Conservation (phyloP, 2,888 invertebrate species). For the Oscheius onirici region DNA sequence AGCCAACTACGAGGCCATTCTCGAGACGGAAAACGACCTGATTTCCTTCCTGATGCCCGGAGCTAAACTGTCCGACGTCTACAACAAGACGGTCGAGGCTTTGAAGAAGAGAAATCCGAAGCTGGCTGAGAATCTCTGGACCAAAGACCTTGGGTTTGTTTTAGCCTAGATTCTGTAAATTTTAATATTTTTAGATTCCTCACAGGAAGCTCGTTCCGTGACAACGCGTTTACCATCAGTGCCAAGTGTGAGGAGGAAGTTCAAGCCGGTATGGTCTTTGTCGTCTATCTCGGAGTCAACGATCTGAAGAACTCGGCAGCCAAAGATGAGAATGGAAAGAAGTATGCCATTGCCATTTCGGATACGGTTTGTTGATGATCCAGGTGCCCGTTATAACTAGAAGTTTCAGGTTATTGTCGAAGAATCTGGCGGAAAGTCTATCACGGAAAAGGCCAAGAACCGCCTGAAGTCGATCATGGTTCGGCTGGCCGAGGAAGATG, state of each 20-base stretch:
- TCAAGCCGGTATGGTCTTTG: conserved; percentile 86
- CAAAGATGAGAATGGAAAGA: conserved; percentile 83
- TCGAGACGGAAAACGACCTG: conserved; percentile 89
- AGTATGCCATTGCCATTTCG: conserved; percentile 91
- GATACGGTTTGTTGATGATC: conserved; percentile 87
- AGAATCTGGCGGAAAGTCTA: conserved; percentile 67
- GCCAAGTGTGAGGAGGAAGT: conserved; percentile 83
- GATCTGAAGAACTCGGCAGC: conserved; percentile 85
- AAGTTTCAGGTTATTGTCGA: conserved; percentile 42
- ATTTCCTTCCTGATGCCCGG: conserved; percentile 83
- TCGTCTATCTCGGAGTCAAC: conserved; percentile 90
- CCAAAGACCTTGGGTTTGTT: conserved; percentile 76
- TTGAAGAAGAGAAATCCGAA: conserved; percentile 88
- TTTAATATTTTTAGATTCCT: conserved; percentile 79
- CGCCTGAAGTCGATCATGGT: conserved; percentile 59
- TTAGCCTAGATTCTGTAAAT: too few relatives aligned
- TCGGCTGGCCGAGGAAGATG: conserved; percentile 49
- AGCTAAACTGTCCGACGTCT: conserved; percentile 85
- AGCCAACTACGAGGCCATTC: conserved; percentile 85
- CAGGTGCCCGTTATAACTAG: not conserved
- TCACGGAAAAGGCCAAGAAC: conserved; percentile 82
- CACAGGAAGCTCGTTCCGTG: conserved; percentile 97
- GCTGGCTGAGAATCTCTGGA: conserved; percentile 88
- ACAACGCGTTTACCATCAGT: conserved; percentile 89
- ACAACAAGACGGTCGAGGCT: conserved; percentile 83